Conservation (phyloP, 2,797 vertebrate genomes). For the Pelobates cultripes region DNA sequence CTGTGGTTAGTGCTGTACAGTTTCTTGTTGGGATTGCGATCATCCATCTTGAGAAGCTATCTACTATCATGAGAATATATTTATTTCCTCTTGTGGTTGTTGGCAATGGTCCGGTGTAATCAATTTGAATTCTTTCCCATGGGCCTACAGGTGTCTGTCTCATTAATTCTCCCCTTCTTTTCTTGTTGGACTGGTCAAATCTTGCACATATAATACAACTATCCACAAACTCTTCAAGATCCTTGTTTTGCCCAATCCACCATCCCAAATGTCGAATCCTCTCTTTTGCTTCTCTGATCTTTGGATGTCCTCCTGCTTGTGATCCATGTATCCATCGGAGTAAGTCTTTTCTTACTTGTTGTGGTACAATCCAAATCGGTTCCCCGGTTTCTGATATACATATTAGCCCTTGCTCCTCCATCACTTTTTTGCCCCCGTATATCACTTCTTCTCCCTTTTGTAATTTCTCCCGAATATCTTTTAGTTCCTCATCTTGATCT, state of each 20-base stretch:
- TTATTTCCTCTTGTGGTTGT: not conserved
- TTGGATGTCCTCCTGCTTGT: not conserved
- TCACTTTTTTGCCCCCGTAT: not conserved
- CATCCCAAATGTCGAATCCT: not conserved
- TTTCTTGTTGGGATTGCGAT: not conserved
- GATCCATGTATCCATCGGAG: conserved; percentile 8
- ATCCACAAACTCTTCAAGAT: not conserved
- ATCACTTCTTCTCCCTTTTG: not conserved
- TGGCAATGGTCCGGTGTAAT: not conserved
- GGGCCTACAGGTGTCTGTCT: conserved; percentile 2
- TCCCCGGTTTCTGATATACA: not conserved
- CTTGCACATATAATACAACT: not conserved
- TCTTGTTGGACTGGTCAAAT: not conserved
- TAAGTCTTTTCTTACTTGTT: not conserved
- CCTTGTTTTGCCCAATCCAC: not conserved
- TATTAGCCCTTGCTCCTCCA: not conserved
- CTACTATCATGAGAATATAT: not conserved
- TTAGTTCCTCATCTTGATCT: not conserved
- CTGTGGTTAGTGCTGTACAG: not conserved
- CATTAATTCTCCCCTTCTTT: conserved; percentile 1
- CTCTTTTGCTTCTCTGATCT: not conserved
- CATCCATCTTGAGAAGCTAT: not conserved
- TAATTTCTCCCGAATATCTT: not conserved
- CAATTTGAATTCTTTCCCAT: not conserved
- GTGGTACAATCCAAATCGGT: not conserved